Evolutionary conservation across 2,797 vertebrate species (phyloP).

Genomic region (Tapera naevia): DNA sequence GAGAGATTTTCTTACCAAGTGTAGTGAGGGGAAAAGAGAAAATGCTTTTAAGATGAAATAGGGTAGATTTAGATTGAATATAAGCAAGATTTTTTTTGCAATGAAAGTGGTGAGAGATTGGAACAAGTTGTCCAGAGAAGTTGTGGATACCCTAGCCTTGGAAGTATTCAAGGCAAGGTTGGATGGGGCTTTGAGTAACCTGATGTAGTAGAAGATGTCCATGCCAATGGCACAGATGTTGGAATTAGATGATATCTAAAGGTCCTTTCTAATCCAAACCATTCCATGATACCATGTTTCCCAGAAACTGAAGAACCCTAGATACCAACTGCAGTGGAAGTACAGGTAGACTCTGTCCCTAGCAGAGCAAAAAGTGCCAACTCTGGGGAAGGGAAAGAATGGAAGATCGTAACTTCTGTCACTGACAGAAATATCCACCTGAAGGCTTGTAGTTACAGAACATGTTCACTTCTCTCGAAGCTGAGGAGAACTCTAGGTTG

Average conservation of each 20-base stretch:
- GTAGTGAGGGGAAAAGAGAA: too few species aligned
- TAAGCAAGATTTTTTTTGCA: too few species aligned
- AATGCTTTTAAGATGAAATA: too few species aligned
- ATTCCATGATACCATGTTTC: neutral
- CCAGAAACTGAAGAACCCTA: neutral
- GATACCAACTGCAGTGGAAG: neutral
- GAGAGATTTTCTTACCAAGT: too few species aligned
- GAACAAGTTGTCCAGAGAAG: too few species aligned
- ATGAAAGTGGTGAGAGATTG: too few species aligned
- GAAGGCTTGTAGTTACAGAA: neutral
- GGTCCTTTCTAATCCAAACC: too few species aligned
- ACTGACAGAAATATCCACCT: neutral
- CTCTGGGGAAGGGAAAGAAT: neutral
- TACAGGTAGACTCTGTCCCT: neutral
- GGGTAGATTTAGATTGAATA: too few species aligned
- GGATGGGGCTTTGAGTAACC: neutral
- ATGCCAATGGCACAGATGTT: too few species aligned
- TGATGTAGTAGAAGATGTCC: too few species aligned
- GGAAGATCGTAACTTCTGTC: neutral
- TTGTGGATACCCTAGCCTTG: too few species aligned
- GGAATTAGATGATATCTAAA: neutral
- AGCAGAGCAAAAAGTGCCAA: neutral
- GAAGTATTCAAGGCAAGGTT: neutral
- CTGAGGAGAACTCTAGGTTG: neutral
- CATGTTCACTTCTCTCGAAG: too few species aligned